Evolutionary conservation across 2,888 invertebrate genomes (phyloP), one percentile per base, ranked within the genome.

Genomic region (Netelia virgata): DNA sequence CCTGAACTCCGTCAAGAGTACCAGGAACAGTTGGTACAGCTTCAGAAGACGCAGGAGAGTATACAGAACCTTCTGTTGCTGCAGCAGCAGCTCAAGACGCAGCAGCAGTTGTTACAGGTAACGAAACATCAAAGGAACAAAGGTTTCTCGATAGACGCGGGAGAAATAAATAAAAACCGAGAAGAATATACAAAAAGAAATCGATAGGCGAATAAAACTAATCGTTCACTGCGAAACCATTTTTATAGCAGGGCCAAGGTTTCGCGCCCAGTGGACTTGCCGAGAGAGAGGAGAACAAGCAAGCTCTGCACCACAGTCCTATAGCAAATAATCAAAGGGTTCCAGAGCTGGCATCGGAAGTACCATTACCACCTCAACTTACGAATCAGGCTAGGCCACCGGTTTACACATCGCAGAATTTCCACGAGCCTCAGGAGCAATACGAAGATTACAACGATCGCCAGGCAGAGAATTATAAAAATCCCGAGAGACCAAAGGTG

Each of bases 11-110:
- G 92, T 59, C 92, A 93, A 36, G 93, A 93, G 73, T 93, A 93
- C 69, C 92, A 93, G 66, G 89, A 93, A 11, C 93, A 93, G 14
- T 85, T 93, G 61, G 18, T 92, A 57, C 93, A 93, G 68, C 86
- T 93, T 66, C 93, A 93, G 77, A 93, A 92, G 84, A 93, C 93
- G 1, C 93, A 93, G 55, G 93, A 93, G 82, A 93, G 91, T 77
- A 93, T 93, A 59, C 92, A 93, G 76, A 91, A 92, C 72, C 86
- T 93, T 11, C 63, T 93, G 66, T 47, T 91, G 18, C 84, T 93
- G 69, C 93, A 93, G 73, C 93, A 93, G 57, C 93, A 93, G 61
- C 87, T 93, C 1, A 91, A 90, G 77, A 79, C 90, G 10, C 93
- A 93, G 74, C 93, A 93, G 66, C 90, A 92, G 50, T 79, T 93